Base-by-base conservation (phyloP, 2,888 invertebrate genomes). In the Lasioglossum oenotherae region DNA sequence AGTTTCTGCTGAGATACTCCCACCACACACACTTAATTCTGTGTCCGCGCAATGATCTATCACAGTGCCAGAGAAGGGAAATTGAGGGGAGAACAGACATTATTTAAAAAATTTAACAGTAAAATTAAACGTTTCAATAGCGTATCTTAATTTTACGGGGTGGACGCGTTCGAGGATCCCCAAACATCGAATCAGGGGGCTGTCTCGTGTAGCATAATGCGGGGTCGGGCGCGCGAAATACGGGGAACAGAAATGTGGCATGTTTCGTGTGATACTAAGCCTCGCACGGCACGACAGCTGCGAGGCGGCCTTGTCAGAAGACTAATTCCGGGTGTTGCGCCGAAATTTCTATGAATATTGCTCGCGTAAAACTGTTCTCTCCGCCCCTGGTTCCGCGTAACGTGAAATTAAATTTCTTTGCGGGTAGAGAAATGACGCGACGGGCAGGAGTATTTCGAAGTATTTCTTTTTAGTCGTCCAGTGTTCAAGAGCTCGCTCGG, bases 171-270 rank as follows among this genome's bases (percentile, higher is more conserved):
- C 31, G 23, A 0, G 23, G 49, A 41, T 67, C 49, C 53, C 8
- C 71, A 27, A 35, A n/a, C 49, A 69, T 76, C 35, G 74, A 78
- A 81, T 81, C 86, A 67, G 69, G 72, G 57, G 49, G 44, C 49
- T 78, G 80, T 80, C 86, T 83, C 80, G 72, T 67, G 82, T 74
- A 80, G 79, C 86, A 89, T 82, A 89, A 88, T 80, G 73, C 64
- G 79, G 80, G 74, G 49, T 75, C 75, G 67, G 67, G 12, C 76
- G 73, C 74, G 74, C 78, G 79, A 81, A 80, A 75, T 77, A 84
- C 82, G 72, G 89, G 86, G 87, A 88, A 88, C 88, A 86, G 87
- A 85, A 89, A 89, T 84, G 86, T 83, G 84, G 82, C 77, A 83
- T 85, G 89, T 89, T 81, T 81, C 78, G 76, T 81, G 85, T 84